Percentiles rank a stretch among this genome's conserved stretches.
Conservation (phyloP, 1,140 invertebrate genomes). For the Ladona fulva region DNA sequence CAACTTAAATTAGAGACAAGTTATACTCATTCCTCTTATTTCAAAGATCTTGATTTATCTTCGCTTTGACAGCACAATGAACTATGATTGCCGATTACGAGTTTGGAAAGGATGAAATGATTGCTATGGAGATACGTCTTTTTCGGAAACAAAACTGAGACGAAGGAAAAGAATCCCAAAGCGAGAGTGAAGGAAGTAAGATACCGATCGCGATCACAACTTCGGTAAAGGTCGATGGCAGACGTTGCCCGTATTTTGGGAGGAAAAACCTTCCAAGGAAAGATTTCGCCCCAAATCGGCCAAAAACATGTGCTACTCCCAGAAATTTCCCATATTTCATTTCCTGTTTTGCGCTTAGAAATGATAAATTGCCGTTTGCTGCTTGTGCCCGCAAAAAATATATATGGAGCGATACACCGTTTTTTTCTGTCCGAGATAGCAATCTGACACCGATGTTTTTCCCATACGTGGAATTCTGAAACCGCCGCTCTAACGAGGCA, state of each 20-base stretch:
- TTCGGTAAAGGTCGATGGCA: too few relatives aligned
- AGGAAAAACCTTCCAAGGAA: background rate
- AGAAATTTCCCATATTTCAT: slow-evolving; percentile 2
- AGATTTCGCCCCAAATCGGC: background rate
- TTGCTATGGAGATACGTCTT: too few relatives aligned
- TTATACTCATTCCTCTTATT: too few relatives aligned
- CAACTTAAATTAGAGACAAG: too few relatives aligned
- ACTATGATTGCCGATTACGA: too few relatives aligned
- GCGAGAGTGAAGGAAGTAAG: too few relatives aligned
- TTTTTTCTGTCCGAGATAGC: background rate
- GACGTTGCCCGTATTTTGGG: background rate
- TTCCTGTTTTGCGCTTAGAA: background rate
- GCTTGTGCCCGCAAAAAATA: background rate
- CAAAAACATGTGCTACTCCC: background rate
- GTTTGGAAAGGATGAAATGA: too few relatives aligned
- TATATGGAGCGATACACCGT: background rate
- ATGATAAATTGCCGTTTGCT: background rate
- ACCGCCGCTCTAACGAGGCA: background rate
- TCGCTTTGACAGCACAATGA: too few relatives aligned
- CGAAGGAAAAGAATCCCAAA: too few relatives aligned
- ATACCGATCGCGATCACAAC: too few relatives aligned
- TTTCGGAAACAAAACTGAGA: too few relatives aligned
- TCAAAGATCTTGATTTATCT: too few relatives aligned
- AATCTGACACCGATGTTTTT: slow-evolving; percentile 9
- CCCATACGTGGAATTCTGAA: background rate